Conservation (phyloP, 1,140 invertebrate species). For the Rhopalosiphum padi region DNA sequence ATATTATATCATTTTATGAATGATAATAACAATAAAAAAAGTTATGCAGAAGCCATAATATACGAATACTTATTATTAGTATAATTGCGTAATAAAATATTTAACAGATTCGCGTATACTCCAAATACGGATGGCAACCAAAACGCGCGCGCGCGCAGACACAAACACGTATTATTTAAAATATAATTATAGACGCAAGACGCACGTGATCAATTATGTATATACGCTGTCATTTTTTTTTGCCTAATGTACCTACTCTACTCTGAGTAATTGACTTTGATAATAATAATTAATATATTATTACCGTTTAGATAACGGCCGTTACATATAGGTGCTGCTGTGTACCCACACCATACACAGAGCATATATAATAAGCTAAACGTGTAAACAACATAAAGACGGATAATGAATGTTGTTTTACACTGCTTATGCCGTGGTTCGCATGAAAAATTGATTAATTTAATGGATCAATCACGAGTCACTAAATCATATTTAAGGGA, state of each 20-base stretch:
- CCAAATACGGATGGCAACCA: background rate
- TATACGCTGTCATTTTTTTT: background rate
- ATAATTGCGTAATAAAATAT: background rate
- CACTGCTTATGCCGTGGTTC: no score
- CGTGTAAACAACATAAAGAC: background rate
- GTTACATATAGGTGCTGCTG: background rate
- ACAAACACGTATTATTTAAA: background rate
- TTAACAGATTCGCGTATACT: background rate
- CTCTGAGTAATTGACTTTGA: background rate
- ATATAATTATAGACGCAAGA: background rate
- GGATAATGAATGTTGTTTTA: background rate
- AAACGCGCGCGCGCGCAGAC: background rate
- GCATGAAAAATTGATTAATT: no score
- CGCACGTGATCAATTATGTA: background rate
- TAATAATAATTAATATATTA: background rate
- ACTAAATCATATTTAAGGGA: no score
- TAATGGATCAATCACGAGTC: no score
- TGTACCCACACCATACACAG: background rate
- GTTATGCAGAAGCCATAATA: background rate
- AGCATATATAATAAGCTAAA: background rate
- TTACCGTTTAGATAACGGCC: background rate
- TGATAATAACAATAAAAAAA: background rate
- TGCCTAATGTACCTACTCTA: background rate
- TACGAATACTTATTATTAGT: background rate
- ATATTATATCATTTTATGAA: background rate